A percentile compares a stretch with the other conserved stretches of the same genome.
Conservation (phyloP, 2,888 invertebrate species). For the Acleris literana region DNA sequence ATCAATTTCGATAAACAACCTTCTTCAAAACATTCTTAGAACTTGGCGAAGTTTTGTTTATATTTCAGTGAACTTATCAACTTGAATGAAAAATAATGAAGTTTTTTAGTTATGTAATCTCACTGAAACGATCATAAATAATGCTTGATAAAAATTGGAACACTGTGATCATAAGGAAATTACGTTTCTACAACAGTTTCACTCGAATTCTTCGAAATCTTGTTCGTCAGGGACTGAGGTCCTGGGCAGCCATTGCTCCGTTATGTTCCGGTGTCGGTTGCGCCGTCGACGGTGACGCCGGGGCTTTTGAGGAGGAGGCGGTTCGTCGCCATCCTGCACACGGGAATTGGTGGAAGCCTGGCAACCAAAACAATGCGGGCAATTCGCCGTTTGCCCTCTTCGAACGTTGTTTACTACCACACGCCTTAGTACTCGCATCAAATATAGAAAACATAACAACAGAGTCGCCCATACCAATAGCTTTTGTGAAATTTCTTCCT, state of each 20-base stretch:
- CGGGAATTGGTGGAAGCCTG: too few relatives aligned
- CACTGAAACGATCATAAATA: constrained; percentile 36
- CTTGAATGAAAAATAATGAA: neutral
- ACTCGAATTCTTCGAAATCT: constrained; percentile 38
- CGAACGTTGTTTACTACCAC: constrained; percentile 38
- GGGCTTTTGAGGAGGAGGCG: constrained; percentile 37
- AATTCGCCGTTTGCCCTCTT: constrained; percentile 38
- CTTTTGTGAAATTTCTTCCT: constrained; percentile 46
- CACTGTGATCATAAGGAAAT: neutral
- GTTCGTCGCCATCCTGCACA: too few relatives aligned
- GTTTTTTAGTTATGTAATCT: constrained; percentile 31
- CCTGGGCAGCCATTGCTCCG: constrained; percentile 53
- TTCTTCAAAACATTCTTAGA: constrained; percentile 40
- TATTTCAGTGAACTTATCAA: constrained; percentile 5
- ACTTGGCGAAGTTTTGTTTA: constrained; percentile 37
- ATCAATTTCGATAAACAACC: constrained; percentile 36
- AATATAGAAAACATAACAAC: constrained; percentile 49
- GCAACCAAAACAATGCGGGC: too few relatives aligned
- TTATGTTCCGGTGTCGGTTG: constrained; percentile 43
- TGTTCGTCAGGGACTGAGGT: constrained; percentile 35
- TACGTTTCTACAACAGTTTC: neutral
- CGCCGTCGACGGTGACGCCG: constrained; percentile 44
- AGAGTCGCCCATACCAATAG: constrained; percentile 50
- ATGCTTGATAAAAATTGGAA: too few relatives aligned
- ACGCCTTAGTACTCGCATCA: constrained; percentile 49